phyloP scores from a whole-genome alignment of 2,888 invertebrate genomes.

The Sympetrum striolatum region DNA sequence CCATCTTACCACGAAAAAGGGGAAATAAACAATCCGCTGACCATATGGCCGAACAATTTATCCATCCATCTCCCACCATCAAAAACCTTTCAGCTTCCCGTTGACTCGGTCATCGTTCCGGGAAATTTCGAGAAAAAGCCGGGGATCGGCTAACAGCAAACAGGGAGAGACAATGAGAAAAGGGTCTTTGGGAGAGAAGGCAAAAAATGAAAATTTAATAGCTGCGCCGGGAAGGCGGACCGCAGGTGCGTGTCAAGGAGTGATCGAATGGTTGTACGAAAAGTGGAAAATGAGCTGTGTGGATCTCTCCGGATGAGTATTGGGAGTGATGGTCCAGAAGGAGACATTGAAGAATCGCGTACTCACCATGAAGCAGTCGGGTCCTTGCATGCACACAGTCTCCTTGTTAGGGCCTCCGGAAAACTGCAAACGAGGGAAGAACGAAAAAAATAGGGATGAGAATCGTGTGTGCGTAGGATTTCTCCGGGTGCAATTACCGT shows the following conservation, averaged over 20 bases:
- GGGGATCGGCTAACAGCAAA: too few species aligned
- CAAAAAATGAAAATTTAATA: too few species aligned
- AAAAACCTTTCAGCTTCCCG: too few species aligned
- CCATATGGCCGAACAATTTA: too few species aligned
- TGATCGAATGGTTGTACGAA: neutral
- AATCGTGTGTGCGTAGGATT: neutral
- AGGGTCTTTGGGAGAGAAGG: too few species aligned
- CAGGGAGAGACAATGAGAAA: too few species aligned
- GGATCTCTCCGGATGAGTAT: neutral
- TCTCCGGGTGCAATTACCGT: neutral
- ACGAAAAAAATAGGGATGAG: neutral
- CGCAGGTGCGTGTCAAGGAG: neutral
- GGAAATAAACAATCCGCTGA: too few species aligned
- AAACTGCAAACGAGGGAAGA: conserved; percentile 64
- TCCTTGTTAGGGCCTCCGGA: conserved; percentile 60
- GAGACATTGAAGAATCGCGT: conserved; percentile 11
- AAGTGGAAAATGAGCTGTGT: neutral
- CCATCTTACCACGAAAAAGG: too few species aligned
- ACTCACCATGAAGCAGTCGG: conserved; percentile 77
- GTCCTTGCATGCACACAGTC: conserved; percentile 72
- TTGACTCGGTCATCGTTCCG: too few species aligned
- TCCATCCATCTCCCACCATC: too few species aligned
- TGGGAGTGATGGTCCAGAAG: neutral
- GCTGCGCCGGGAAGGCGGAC: neutral
- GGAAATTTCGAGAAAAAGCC: too few species aligned